Conservation (phyloP, 2,113 vertebrate genomes). For the Merops nubicus region DNA sequence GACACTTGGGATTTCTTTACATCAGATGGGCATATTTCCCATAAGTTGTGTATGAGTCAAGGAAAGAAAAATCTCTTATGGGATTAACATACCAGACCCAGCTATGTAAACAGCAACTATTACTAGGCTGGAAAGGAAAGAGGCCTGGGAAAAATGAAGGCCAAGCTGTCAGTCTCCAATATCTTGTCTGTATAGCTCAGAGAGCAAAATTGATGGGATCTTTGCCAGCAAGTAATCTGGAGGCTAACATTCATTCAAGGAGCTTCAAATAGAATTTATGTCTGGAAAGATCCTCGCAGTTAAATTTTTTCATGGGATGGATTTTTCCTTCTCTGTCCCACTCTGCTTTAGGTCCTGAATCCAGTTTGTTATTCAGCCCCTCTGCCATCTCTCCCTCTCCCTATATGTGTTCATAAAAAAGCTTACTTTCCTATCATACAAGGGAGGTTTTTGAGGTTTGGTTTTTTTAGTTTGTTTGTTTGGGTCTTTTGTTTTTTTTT, state of each 20-base stretch:
- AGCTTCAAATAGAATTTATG: background rate
- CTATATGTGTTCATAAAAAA: background rate
- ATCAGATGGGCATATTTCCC: background rate
- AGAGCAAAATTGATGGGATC: background rate
- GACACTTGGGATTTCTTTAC: background rate
- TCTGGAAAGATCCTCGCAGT: background rate
- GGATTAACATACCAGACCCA: constrained; percentile 2
- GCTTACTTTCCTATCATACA: background rate
- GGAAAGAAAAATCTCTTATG: background rate
- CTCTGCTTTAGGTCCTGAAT: background rate
- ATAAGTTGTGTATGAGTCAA: background rate
- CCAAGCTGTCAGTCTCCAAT: background rate
- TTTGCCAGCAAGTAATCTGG: background rate
- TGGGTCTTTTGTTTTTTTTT: too few species aligned
- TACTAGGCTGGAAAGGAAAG: background rate
- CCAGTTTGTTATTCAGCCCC: background rate
- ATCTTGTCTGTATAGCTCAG: background rate
- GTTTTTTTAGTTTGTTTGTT: too few species aligned
- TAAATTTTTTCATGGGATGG: background rate
- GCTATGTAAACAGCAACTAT: constrained; percentile 23
- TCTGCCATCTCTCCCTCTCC: background rate
- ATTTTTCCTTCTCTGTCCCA: background rate
- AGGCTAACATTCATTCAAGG: background rate
- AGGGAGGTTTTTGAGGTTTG: too few species aligned
- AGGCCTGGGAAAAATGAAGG: background rate